Evolutionary conservation across 1,140 invertebrate genomes (phyloP), one percentile per base, ranked within the genome.

Genomic region (Pissodes strobi): DNA sequence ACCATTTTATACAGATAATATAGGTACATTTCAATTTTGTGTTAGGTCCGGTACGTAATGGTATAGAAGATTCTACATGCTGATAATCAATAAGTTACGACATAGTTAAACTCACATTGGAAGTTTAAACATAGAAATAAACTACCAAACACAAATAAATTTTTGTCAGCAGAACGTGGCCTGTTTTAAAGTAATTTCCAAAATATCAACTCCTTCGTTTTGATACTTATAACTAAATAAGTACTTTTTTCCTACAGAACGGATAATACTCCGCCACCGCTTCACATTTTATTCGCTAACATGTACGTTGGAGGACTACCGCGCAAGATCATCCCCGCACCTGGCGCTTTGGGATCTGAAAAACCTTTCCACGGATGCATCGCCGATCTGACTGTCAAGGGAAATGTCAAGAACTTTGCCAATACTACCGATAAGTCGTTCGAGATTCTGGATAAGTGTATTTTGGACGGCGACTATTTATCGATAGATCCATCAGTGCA

Each of bases 271-370:
- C 85, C 86, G 4, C 81, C 82, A 0, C 79, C 84, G 0, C 72
- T 90, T 1, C 75, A 85, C 34, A 85, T 91, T 38, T 70, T 84
- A 1, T 80, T 84, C 27, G 87, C 87, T 0, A 83, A 85, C 19
- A 76, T 98, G 2, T 97, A 90, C 77, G 87, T 98, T 64, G 96
- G 94, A 30, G 94, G 93, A 4, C 77, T 93, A 2, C 90, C 93
- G 0, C 77, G 82, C 0, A 79, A 78, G 9, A 86, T 86, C 48
- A 77, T 79, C 10, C 63, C 76, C 1, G 69, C 70, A 10, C 70
- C 72, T 17, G 74, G 73, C 6, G 78, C 70, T 3, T 60, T 81
- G 0, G 77, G 75, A 2, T 78, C 77, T 1, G 79, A 78, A 8
- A 68, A 72, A 30, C 80, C 86, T 0, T 94, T 94, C 73, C 79